These are phyloP conservation scores for Taxidea taxus DNA, from an alignment of 2,113 vertebrate genomes.

Conservation along the genomic window DNA sequence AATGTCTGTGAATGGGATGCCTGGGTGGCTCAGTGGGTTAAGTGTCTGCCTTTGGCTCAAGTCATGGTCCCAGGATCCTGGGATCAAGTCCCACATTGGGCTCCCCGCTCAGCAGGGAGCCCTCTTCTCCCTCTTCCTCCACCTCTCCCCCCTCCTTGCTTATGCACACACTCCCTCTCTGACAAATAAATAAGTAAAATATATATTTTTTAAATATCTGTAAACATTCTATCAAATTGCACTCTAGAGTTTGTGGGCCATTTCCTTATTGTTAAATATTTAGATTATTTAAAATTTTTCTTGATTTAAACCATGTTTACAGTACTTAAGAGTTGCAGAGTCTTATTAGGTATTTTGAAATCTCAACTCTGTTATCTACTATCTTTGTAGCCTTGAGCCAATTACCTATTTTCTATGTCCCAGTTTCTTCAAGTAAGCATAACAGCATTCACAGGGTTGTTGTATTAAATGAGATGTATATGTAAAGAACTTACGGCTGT, in stretches of 20 bases:
- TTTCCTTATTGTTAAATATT: conserved; percentile 30
- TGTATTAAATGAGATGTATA: background rate
- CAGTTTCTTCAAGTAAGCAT: background rate
- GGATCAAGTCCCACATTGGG: background rate
- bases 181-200: background rate
- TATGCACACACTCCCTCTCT: background rate
- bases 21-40: background rate
- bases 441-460: background rate
- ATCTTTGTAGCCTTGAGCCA: background rate
- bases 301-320: conserved; percentile 4
- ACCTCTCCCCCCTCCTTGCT: background rate
- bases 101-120: background rate
- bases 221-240: background rate
- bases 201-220: background rate
- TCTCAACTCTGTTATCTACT: background rate
- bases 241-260: background rate
- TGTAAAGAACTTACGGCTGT: background rate
- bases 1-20: background rate
- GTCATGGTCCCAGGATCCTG: too few species aligned
- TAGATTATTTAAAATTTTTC: conserved; percentile 15
- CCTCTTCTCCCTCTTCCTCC: background rate
- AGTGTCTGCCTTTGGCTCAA: background rate
- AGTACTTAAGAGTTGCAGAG: background rate
- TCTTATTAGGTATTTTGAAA: background rate
- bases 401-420: background rate